Evolutionary conservation across 2,888 invertebrate species (phyloP).

Genomic region (Tenthredo notha): DNA sequence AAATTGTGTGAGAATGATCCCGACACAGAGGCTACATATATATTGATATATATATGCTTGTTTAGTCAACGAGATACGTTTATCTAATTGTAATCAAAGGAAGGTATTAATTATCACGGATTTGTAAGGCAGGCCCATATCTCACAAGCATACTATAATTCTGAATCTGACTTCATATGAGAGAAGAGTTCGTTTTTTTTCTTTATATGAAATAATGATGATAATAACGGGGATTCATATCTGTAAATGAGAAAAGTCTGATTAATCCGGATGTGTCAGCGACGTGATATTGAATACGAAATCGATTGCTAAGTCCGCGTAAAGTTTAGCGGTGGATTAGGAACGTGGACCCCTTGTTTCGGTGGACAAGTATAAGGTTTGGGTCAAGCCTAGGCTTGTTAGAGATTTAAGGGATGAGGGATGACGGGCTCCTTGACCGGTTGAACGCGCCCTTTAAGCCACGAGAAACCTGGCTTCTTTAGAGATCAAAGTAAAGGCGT

Average conservation of each 20-base stretch:
- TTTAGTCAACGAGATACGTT: too few species aligned
- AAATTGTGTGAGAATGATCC: neutral
- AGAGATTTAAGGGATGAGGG: conserved; percentile 17
- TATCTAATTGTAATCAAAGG: too few species aligned
- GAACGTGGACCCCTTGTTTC: neutral
- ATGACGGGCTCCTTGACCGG: conserved; percentile 14
- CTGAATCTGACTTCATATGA: too few species aligned
- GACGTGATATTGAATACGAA: neutral
- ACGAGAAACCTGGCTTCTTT: conserved; percentile 57
- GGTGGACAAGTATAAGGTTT: neutral
- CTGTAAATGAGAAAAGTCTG: too few species aligned
- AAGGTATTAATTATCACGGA: too few species aligned
- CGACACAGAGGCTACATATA: neutral
- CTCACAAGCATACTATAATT: too few species aligned
- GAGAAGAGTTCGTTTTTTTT: too few species aligned
- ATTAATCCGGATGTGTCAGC: too few species aligned
- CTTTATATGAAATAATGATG: too few species aligned
- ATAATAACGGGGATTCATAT: too few species aligned
- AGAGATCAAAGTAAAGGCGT: conserved; percentile 66
- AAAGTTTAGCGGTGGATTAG: neutral
- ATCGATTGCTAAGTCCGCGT: neutral
- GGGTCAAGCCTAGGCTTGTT: neutral
- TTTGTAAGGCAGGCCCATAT: too few species aligned
- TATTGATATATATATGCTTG: too few species aligned
- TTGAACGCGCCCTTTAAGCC: conserved; percentile 22